These are phyloP conservation scores for Prunella himalayana DNA, from an alignment of 2,113 vertebrate genomes.

Conservation along the genomic window DNA sequence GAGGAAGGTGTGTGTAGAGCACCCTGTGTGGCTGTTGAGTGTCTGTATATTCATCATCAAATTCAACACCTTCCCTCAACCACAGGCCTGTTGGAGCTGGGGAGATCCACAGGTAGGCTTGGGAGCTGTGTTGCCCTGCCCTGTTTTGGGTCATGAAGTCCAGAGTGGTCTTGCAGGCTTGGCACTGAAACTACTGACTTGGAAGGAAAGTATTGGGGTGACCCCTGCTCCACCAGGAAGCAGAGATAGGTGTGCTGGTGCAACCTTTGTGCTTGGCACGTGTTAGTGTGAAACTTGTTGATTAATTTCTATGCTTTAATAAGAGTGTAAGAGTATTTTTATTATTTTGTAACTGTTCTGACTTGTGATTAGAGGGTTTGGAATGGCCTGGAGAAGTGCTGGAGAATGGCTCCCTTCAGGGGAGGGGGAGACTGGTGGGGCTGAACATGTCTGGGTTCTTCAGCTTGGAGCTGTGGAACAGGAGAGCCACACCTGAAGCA, in stretches of 20 bases:
- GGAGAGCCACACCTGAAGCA: background rate
- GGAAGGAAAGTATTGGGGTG: background rate
- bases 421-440: background rate
- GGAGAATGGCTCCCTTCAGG: background rate
- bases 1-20: background rate
- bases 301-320: background rate
- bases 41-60: background rate
- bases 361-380: background rate
- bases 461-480: background rate
- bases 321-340: background rate
- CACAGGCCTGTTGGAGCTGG: background rate
- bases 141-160: background rate
- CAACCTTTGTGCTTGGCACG: rapidly evolving
- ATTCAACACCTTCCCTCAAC: background rate
- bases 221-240: background rate
- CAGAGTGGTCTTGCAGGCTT: background rate
- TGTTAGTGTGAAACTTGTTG: background rate
- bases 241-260: background rate
- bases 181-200: background rate
- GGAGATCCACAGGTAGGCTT: background rate
- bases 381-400: background rate
- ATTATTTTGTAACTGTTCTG: background rate
- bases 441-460: background rate
- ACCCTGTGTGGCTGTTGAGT: background rate
- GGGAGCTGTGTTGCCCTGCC: background rate